Evolutionary conservation across 2,888 invertebrate species (phyloP), one percentile per base, ranked within the genome.

Genomic region (Griposia aprilina): DNA sequence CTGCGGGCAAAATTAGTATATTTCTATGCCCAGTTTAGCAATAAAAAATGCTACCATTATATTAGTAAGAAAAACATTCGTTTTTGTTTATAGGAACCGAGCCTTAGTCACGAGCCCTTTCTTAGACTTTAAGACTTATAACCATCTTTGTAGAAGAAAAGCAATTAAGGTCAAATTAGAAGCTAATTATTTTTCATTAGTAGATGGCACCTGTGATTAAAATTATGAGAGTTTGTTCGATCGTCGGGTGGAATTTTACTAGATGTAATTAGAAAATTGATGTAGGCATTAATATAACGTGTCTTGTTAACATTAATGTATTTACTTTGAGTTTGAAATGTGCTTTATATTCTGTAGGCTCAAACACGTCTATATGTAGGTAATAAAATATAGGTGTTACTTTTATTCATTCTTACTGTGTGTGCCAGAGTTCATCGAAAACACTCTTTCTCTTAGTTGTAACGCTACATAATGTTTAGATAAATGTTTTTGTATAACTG

Each of bases 141-240:
- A 62, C 48, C n/a, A 50, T 48, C 30, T 41, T 60, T 65, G 26
- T 63, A 30, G 13, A 63, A 78, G 45, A 75, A 81, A 76, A 76
- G 65, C 45, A 81, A 85, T 85, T 70, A 76, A 30, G 17, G 48
- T 17, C 8, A 62, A 73, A 73, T 76, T 60, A 70, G 52, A 59
- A 11, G n/a, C 26, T 55, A 84, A 82, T 82, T 55, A 63, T 26
- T 80, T 74, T 80, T 80, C 74, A 82, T 84, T 80, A 80, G n/a
- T 20, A n/a, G 36, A 36, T 60, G 26, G 55, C 76, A 69, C 68
- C 71, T 69, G 76, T 76, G 65, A 74, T 73, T 74, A 72, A 55
- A 85, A 76, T 81, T 65, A 81, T 23, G 67, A 59, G 74, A 45
- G 17, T 80, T 69, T 60, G 36, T 68, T 71, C 67, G 36, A 74